Evolutionary conservation across 1,140 invertebrate species (phyloP).

Genomic region (Hycleus cichorii): DNA sequence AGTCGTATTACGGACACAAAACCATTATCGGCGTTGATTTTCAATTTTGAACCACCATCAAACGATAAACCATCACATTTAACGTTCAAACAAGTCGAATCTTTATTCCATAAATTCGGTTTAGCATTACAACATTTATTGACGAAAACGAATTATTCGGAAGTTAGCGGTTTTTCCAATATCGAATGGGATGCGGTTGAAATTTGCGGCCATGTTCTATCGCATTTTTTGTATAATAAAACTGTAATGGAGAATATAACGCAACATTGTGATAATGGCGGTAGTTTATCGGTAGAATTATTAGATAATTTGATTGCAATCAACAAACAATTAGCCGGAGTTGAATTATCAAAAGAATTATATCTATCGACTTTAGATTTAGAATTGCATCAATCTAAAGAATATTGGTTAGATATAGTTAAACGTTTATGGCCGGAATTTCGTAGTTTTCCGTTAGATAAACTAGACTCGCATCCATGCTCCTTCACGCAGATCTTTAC

Average conservation of each 20-base stretch:
- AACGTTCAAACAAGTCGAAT: slow-evolving; percentile 64
- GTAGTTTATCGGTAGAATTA: slow-evolving; percentile 58
- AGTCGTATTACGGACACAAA: slow-evolving; percentile 52
- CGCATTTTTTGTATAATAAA: slow-evolving; percentile 71
- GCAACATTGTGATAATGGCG: slow-evolving; percentile 64
- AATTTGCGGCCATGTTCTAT: slow-evolving; percentile 72
- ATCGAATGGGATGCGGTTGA: slow-evolving; percentile 87
- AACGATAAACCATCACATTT: slow-evolving; percentile 59
- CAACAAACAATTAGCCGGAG: slow-evolving; percentile 67
- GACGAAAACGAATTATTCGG: slow-evolving; percentile 69
- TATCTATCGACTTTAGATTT: slow-evolving; percentile 82
- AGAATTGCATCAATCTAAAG: slow-evolving; percentile 66
- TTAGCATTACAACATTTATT: slow-evolving; percentile 74
- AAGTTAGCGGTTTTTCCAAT: slow-evolving; percentile 75
- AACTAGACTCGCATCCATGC: slow-evolving; percentile 71
- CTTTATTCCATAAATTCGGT: slow-evolving; percentile 80
- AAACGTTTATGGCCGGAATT: slow-evolving; percentile 70
- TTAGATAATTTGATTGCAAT: slow-evolving; percentile 56
- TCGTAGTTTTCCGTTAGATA: slow-evolving; percentile 62
- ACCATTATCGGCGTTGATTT: slow-evolving; percentile 72
- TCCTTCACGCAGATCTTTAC: slow-evolving; percentile 68
- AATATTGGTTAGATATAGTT: slow-evolving; percentile 75
- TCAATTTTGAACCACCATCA: slow-evolving; percentile 65
- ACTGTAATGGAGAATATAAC: slow-evolving; percentile 60
- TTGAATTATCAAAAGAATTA: slow-evolving; percentile 70